Conservation (phyloP, 2,797 vertebrate genomes). For the Choloepus didactylus region DNA sequence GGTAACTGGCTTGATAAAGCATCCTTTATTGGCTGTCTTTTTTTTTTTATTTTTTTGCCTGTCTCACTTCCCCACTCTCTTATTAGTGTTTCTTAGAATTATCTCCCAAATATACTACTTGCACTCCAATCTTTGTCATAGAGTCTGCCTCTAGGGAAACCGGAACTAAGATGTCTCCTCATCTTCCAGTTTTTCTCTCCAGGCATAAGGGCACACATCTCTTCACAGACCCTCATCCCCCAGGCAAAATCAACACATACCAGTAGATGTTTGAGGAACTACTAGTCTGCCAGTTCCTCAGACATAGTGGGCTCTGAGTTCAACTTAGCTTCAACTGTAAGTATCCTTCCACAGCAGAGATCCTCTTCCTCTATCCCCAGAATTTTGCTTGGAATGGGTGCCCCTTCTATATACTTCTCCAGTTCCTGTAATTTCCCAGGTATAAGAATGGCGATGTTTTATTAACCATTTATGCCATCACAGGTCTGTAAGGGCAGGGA, state of each 20-base stretch:
- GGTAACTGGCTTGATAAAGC: neutral
- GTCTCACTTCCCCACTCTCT: neutral
- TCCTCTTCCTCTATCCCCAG: neutral
- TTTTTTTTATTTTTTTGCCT: too few relatives aligned
- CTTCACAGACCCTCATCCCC: neutral
- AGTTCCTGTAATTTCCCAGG: neutral
- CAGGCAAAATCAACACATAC: slow-evolving; percentile 17
- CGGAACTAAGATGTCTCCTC: neutral
- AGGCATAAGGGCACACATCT: neutral
- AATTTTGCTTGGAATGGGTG: neutral
- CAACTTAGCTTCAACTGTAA: neutral
- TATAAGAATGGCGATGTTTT: neutral
- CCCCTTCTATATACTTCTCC: neutral
- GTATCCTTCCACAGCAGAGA: neutral
- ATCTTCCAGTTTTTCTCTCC: neutral
- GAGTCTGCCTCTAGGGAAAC: neutral
- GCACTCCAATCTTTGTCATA: neutral
- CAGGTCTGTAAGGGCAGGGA: neutral
- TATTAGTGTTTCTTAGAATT: slow-evolving; percentile 3
- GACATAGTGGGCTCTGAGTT: neutral
- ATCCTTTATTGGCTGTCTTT: neutral
- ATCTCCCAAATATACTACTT: neutral
- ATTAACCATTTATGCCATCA: neutral
- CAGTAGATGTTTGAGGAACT: too few relatives aligned
- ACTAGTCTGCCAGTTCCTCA: neutral